Evolutionary conservation across 2,113 vertebrate species (phyloP).

Genomic region (Xiphophorus hellerii): DNA sequence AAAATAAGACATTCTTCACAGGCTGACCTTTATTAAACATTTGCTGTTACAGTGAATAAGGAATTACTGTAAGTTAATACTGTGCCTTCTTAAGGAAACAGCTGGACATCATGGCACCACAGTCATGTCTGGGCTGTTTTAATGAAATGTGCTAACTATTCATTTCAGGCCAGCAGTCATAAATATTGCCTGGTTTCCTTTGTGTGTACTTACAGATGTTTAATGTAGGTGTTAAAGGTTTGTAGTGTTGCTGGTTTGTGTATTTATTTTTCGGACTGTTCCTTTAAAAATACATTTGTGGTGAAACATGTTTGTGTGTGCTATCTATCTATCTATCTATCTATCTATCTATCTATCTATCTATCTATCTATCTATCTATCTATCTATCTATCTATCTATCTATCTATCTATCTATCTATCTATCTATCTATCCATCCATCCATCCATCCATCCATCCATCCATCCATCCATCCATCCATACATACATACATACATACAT

Average conservation of each 20-base stretch:
- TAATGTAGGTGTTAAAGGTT: conserved; percentile 22
- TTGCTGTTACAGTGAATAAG: conserved; percentile 49
- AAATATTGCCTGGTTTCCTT: conserved; percentile 28
- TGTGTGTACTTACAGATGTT: conserved; percentile 44
- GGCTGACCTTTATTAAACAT: conserved; percentile 16
- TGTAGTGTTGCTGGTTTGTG: conserved; percentile 42
- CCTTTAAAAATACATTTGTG: conserved; percentile 43
- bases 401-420: too few species aligned
- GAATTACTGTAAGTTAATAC: conserved; percentile 29
- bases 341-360: neutral
- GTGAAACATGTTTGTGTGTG: conserved; percentile 16
- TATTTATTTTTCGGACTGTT: conserved; percentile 62
- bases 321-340: neutral
- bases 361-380: accelerated
- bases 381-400: accelerated
- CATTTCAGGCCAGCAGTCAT: conserved; percentile 16
- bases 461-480: too few species aligned
- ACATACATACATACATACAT: too few species aligned
- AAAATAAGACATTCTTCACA: neutral
- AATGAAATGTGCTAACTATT: neutral
- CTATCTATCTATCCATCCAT: neutral
- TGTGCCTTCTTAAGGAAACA: conserved; percentile 45
- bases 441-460: too few species aligned
- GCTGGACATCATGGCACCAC: neutral
- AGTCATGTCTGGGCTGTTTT: neutral